Evolutionary conservation across 1,140 invertebrate species (phyloP).

Genomic region (Musca domestica): DNA sequence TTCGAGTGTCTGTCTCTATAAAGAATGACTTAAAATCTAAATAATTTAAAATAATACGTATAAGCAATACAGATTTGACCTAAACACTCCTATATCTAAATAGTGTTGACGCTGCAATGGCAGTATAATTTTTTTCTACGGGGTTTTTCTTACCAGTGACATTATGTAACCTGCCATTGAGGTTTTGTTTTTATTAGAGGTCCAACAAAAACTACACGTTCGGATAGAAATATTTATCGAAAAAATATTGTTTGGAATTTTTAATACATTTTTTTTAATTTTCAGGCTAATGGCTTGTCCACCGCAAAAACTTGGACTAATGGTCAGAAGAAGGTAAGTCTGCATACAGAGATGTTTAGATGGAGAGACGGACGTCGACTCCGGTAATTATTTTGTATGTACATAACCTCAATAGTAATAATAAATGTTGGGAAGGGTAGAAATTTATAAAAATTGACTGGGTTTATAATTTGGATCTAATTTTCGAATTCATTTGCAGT

Average conservation of each 20-base stretch:
- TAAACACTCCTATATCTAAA: neutral
- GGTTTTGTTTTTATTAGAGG: constrained; percentile 27
- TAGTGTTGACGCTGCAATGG: neutral
- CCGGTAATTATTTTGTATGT: constrained; percentile 15
- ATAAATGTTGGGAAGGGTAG: neutral
- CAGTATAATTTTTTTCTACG: neutral
- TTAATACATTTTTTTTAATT: constrained; percentile 28
- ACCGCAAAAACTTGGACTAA: constrained; percentile 71
- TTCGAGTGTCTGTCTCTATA: neutral
- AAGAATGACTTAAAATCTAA: constrained; percentile 4
- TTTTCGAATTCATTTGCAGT: constrained; percentile 58
- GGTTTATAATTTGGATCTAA: neutral
- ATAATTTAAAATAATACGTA: neutral
- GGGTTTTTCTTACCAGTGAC: neutral
- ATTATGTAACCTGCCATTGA: constrained; percentile 27
- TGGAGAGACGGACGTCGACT: neutral
- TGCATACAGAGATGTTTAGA: neutral
- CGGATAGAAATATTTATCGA: constrained; percentile 3
- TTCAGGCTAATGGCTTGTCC: constrained; percentile 49
- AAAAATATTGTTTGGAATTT: constrained; percentile 2
- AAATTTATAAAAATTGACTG: neutral
- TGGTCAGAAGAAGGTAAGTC: constrained; percentile 69
- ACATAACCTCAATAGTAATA: constrained; percentile 45
- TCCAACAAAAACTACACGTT: constrained; percentile 29
- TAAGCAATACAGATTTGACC: neutral